These are phyloP conservation scores for Melanotus villosus DNA, from an alignment of 2,888 invertebrate genomes.

Conservation along the genomic window DNA sequence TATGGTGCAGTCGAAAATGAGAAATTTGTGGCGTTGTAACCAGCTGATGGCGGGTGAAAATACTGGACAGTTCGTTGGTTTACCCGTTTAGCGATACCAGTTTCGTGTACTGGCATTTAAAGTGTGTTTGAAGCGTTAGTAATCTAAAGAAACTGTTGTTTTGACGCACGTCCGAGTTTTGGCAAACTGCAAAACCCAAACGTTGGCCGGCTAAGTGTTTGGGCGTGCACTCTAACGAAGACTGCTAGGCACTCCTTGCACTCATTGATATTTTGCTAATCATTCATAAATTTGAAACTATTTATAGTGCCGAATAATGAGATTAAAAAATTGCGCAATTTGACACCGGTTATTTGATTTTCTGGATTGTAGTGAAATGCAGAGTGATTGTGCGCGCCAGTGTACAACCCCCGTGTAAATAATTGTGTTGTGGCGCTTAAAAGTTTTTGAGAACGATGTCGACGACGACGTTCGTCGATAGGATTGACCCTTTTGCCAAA, in stretches of 20 bases:
- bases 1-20: conserved; percentile 73
- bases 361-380: conserved; percentile 60
- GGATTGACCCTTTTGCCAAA: conserved; percentile 99
- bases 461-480: conserved; percentile 96
- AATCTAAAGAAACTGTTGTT: conserved; percentile 30
- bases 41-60: conserved; percentile 70
- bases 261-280: conserved; percentile 64
- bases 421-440: conserved; percentile 43
- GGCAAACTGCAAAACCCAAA: conserved; percentile 37
- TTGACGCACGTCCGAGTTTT: conserved; percentile 37
- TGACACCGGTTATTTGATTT: conserved; percentile 60
- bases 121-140: conserved; percentile 55
- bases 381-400: conserved; percentile 57
- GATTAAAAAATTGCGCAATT: conserved; percentile 61
- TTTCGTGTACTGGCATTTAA: conserved; percentile 53
- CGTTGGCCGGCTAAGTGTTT: conserved; percentile 54
- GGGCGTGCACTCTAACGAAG: conserved; percentile 65
- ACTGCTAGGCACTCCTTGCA: conserved; percentile 60
- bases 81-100: conserved; percentile 64
- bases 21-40: conserved; percentile 68
- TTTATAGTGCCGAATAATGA: conserved; percentile 60
- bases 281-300: conserved; percentile 60
- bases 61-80: conserved; percentile 64
- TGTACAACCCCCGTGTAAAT: conserved; percentile 57
- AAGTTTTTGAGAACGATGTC: conserved; percentile 70